Evolutionary conservation across 2,113 vertebrate species (phyloP), one percentile per base, ranked within the genome.

Genomic region (Micronycteris hirsuta): DNA sequence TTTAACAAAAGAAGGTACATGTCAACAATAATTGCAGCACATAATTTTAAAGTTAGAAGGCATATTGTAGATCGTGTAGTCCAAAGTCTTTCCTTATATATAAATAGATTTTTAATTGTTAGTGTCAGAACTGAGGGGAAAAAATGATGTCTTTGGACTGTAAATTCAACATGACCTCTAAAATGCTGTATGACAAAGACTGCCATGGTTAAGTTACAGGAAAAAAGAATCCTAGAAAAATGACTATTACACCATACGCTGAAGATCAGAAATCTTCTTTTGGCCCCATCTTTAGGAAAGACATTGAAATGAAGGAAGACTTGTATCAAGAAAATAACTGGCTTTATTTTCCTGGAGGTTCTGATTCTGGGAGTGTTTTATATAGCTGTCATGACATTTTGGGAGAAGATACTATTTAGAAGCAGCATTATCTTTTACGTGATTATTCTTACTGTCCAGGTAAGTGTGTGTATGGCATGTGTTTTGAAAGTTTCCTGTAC

Each of bases 271-370:
- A 17, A 38, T 80, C 58, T 74, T 94, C 24, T 82, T 43, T 78
- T 63, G 36, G 22, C 41, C 33, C 31, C 31, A 81, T 49, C 20
- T 82, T 93, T 73, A n/a, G 24, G 38, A 86, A 67, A 93, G 14
- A 1, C 4, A n/a, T 47, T 93, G 52, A 67, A 71, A 33, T 45
- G 3, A 92, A 92, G n/a, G 4, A 86, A 33, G 10, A 92, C 92
- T 91, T 92, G 24, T 67, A 95, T 38, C 41, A 65, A 71, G 41
- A 76, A 85, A 82, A 88, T 58, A 88, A 76, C 83, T 85, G 85
- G 28, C 74, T 92, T 92, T 56, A 43, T 68, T 86, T 86, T 91
- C 81, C 45, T 77, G 20, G 73, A 89, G 17, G 28, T 95, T 82
- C 38, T 86, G 20, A 49, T 6, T 71, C 67, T 43, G 22, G 38